Evolutionary conservation across 1,140 invertebrate species (phyloP).

Genomic region (Drosophila mauritiana): DNA sequence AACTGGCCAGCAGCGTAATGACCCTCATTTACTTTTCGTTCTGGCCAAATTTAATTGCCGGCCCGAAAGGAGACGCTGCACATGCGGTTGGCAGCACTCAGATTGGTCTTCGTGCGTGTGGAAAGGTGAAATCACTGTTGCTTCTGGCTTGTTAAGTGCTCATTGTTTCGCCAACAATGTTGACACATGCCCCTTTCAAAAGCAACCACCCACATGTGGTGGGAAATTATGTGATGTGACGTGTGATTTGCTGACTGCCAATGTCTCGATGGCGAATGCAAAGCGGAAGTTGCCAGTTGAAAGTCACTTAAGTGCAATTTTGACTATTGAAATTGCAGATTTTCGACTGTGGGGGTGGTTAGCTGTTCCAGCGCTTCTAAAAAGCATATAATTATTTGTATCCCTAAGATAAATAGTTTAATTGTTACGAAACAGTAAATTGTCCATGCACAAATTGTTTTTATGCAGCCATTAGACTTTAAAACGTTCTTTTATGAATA

Average conservation of each 20-base stretch:
- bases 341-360: neutral
- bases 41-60: conserved; percentile 72
- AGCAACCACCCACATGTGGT: conserved; percentile 42
- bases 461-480: too few species aligned
- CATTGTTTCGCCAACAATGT: conserved; percentile 77
- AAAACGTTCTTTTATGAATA: neutral
- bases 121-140: conserved; percentile 70
- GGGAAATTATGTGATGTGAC: neutral
- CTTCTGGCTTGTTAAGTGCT: conserved; percentile 71
- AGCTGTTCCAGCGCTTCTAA: neutral
- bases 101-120: conserved; percentile 53
- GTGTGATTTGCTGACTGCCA: conserved; percentile 12
- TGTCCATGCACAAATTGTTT: too few species aligned
- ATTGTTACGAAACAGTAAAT: too few species aligned
- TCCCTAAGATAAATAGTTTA: too few species aligned
- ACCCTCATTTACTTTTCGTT: conserved; percentile 70
- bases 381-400: too few species aligned
- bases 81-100: conserved; percentile 53
- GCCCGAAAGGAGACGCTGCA: conserved; percentile 37
- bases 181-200: conserved; percentile 32
- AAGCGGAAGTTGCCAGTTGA: conserved; percentile 68
- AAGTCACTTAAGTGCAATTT: conserved; percentile 75
- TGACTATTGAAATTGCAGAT: conserved; percentile 24
- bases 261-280: conserved; percentile 25
- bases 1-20: conserved; percentile 75